phyloP scores from a whole-genome alignment of 2,797 vertebrate species.

The Arrhamphus sclerolepis region DNA sequence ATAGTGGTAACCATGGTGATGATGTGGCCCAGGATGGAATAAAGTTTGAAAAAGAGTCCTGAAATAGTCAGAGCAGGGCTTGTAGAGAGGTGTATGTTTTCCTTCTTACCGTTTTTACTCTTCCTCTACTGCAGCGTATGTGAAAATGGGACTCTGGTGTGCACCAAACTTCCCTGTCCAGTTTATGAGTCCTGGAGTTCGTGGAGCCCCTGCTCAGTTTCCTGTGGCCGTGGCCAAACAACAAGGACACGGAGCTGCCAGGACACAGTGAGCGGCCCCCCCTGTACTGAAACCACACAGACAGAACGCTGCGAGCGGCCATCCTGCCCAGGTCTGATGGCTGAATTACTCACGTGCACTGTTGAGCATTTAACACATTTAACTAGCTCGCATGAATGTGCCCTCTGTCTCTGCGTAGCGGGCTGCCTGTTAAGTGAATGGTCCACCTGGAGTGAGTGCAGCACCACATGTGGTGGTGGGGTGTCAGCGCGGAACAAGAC shows the following conservation, averaged over 20 bases:
- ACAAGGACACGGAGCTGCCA: constrained; percentile 78
- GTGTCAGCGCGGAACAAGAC: constrained; percentile 75
- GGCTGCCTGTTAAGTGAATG: constrained; percentile 81
- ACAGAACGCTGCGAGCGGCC: constrained; percentile 70
- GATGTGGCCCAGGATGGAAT: no score
- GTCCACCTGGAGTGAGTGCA: constrained; percentile 86
- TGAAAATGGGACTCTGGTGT: constrained; percentile 82
- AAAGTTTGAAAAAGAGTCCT: no score
- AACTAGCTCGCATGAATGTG: not conserved
- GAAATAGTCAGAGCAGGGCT: no score
- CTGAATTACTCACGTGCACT: not conserved
- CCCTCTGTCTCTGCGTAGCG: constrained; percentile 55
- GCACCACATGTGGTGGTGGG: constrained; percentile 80
- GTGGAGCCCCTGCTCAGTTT: constrained; percentile 84
- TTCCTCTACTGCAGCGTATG: constrained; percentile 79
- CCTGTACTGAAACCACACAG: constrained; percentile 72
- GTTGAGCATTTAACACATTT: not conserved
- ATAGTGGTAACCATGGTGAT: no score
- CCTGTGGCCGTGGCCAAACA: constrained; percentile 81
- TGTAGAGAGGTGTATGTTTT: no score
- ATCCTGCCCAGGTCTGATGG: constrained; percentile 81
- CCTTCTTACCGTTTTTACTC: no score
- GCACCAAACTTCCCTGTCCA: constrained; percentile 77
- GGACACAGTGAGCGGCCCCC: constrained; percentile 40
- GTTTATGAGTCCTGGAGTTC: constrained; percentile 80